Base-by-base conservation (phyloP, 2,797 vertebrate genomes). In the Scyliorhinus canicula region DNA sequence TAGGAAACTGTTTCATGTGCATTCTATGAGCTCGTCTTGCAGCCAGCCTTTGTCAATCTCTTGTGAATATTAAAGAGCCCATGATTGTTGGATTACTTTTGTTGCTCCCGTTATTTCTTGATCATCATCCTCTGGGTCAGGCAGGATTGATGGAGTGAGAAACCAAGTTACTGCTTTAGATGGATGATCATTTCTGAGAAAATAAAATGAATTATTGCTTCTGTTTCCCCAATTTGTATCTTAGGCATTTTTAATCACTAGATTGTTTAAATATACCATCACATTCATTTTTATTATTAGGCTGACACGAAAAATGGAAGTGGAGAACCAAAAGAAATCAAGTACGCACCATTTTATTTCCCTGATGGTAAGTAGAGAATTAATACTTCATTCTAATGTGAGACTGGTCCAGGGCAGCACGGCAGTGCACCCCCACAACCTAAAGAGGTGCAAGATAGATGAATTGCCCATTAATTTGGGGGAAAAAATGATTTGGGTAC, bases 311-410 rank as follows among this genome's bases (percentile, higher is more conserved):
- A 96, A 95, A 97, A 97, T 97, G 96, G 96, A 50, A 97, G 96
- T 95, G 97, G 97, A 96, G 95, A 96, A 60, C 97, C 97, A 84
- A 99, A 98, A 96, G 98, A 98, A 96, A 97, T 97, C 95, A 99
- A 99, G 96, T 98, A 98, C 74, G 98, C 99, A 65, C 98, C 98
- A 4, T 99, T 99, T 97, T 99, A 98, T 57, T 99, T 99, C 97
- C 95, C 98, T 95, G 98, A 99, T 24, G 99, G 99, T 99, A 97
- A 96, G 98, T 96, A 21, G 93, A 95, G 95, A 96, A 93, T 93
- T 95, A 9, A 21, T 91, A 63, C 3, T 63, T 60, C n/a, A 35
- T 57, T 88, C 35, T 16, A 60, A 90, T 60, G 57, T 90, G 85
- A 12, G 12, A 16, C 28, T 35, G 12, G 57, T 88, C 35, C 28